A percentile compares a stretch with the other conserved stretches of the same genome.
These are phyloP conservation scores for Acanthurus lineatus DNA, from an alignment of 2,797 vertebrate genomes.

Conservation along the genomic window DNA sequence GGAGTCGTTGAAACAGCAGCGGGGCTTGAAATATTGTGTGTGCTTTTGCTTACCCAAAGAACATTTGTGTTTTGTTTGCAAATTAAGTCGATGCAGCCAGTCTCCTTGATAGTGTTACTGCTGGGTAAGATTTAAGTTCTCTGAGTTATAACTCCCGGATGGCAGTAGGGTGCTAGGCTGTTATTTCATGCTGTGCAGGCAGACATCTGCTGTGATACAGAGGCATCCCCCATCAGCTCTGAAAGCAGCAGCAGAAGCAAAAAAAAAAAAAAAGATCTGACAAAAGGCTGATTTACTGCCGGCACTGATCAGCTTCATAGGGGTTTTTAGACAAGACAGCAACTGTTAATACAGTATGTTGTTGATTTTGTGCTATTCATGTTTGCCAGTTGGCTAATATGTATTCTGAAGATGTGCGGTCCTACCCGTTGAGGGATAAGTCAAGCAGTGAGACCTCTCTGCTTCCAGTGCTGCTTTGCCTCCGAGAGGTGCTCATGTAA, in stretches of 20 bases:
- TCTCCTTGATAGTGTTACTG: slow-evolving; percentile 52
- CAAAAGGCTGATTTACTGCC: slow-evolving; percentile 50
- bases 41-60: slow-evolving; percentile 49
- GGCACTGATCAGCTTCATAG: slow-evolving; percentile 24
- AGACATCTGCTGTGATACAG: slow-evolving; percentile 63
- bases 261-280: slow-evolving; percentile 12
- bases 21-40: slow-evolving; percentile 36
- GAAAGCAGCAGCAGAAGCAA: slow-evolving; percentile 10
- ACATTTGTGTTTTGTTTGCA: slow-evolving; percentile 66
- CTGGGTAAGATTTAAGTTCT: slow-evolving; percentile 55
- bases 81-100: slow-evolving; percentile 39
- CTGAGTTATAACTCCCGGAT: slow-evolving; percentile 43
- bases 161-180: slow-evolving; percentile 31
- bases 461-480: neutral
- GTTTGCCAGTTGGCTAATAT: slow-evolving; percentile 12
- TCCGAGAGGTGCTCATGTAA: neutral
- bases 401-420: neutral
- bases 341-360: slow-evolving; percentile 24
- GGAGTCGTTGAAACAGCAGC: slow-evolving; percentile 20
- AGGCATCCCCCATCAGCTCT: slow-evolving; percentile 37
- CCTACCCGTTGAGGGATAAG: neutral
- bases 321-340: slow-evolving; percentile 22
- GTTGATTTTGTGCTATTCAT: neutral
- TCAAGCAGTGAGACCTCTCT: neutral
- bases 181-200: slow-evolving; percentile 51